Evolutionary conservation across 2,797 vertebrate species (phyloP).

Genomic region (Oreonectes daqikongensis): DNA sequence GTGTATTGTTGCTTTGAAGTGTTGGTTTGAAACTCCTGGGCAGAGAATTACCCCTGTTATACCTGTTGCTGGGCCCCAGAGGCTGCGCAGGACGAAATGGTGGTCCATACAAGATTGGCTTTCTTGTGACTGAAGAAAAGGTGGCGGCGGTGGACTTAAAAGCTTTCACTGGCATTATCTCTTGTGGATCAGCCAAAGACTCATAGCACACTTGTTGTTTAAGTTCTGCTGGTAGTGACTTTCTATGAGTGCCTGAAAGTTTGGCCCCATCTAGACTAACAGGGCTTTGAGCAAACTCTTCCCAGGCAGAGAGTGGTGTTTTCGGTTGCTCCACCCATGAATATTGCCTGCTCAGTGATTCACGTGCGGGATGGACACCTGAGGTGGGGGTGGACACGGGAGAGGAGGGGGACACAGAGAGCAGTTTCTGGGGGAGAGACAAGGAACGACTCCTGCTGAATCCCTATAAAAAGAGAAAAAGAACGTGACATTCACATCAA

Average conservation of each 20-base stretch:
- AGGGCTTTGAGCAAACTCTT: conserved; percentile 83
- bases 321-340: conserved; percentile 70
- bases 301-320: conserved; percentile 85
- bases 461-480: conserved; percentile 62
- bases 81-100: conserved; percentile 77
- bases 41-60: conserved; percentile 75
- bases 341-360: conserved; percentile 67
- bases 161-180: conserved; percentile 53
- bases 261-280: conserved; percentile 84
- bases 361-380: conserved; percentile 68
- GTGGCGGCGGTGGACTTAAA: conserved; percentile 59
- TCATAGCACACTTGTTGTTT: conserved; percentile 74
- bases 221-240: conserved; percentile 82
- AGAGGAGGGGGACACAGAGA: conserved; percentile 65
- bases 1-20: conserved; percentile 24
- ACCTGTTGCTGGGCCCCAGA: conserved; percentile 72
- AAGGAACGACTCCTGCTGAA: conserved; percentile 76
- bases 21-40: conserved; percentile 45
- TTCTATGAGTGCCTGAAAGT: conserved; percentile 79
- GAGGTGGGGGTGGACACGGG: conserved; percentile 69
- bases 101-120: conserved; percentile 69
- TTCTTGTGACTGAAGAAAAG: conserved; percentile 67
- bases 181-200: conserved; percentile 53
- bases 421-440: conserved; percentile 77
- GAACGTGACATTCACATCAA: too few relatives aligned